Conservation (phyloP, 2,888 invertebrate species). For the Mayetiola destructor region DNA sequence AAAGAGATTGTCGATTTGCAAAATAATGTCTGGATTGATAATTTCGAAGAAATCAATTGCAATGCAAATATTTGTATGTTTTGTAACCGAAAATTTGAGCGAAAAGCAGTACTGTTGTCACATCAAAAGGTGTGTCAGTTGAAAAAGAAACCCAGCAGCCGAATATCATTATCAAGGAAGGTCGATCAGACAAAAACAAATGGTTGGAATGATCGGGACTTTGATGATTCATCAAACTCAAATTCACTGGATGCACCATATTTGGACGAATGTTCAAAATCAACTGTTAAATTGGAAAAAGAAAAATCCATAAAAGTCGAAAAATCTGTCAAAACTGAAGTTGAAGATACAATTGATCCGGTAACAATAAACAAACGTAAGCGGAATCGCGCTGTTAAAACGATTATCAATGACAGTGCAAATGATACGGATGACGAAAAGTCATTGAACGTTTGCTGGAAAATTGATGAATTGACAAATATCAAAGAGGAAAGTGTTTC, state of each 20-base stretch:
- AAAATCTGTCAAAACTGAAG: too few relatives aligned
- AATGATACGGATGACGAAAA: neutral
- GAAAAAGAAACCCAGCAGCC: neutral
- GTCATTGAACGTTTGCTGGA: neutral
- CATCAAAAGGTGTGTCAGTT: slow-evolving; percentile 40
- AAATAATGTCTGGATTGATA: slow-evolving; percentile 45
- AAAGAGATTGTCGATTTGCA: slow-evolving; percentile 16
- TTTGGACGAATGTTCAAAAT: neutral
- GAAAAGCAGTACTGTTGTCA: slow-evolving; percentile 54
- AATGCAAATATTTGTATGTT: slow-evolving; percentile 40
- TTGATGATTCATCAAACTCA: slow-evolving; percentile 8
- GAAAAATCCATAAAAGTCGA: neutral
- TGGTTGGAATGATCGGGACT: slow-evolving; percentile 1
- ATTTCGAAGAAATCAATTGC: slow-evolving; percentile 46
- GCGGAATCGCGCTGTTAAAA: neutral
- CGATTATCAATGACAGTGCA: neutral
- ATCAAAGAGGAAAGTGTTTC: neutral
- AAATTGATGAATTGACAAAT: neutral
- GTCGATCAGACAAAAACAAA: neutral
- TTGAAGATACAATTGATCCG: neutral
- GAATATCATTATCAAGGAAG: neutral
- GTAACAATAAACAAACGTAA: neutral
- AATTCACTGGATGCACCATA: neutral
- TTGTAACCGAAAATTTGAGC: slow-evolving; percentile 59
- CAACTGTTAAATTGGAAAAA: neutral